Evolutionary conservation across 2,888 invertebrate species (phyloP), one percentile per base, ranked within the genome.

Genomic region (Chrysopilus asiliformis): DNA sequence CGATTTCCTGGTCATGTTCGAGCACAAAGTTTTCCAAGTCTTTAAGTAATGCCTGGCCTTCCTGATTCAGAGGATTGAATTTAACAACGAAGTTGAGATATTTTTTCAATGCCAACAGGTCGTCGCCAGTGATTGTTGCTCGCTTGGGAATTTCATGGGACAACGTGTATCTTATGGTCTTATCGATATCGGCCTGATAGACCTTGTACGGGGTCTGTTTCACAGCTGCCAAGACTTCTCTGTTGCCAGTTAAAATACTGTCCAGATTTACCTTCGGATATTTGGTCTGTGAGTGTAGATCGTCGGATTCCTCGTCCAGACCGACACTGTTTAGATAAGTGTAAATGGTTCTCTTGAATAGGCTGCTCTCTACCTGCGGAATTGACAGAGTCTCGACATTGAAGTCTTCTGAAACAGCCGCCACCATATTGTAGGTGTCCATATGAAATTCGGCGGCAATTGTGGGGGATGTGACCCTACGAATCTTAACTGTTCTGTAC

Each of bases 111-210:
- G 87, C 85, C 37, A 67, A 57, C 35, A 91, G 57, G 39, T 76
- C 70, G 43, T 82, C 79, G 2, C 79, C 83, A 14, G 66, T 66
- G 31, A 97, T 78, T 13, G 58, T 56, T 52, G 76, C 74, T 26
- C 72, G 66, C 42, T 79, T 68, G 3, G 81, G 72, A 17, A 97
- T 73, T 68, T 97, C 97, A 48, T 84, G 82, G 45, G 73, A 73
- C 16, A 97, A 65, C 31, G 83, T 79, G 52, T 82, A 84, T 47
- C 76, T 72, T n/a, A 97, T 58, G 1, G 87, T 81, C 50, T 80
- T 83, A 60, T 91, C 87, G 40, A 97, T 60, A 64, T 97, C 97
- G 45, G 77, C 74, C 61, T 86, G 83, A 57, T 84, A 87, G 2
- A 93, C 71, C 4, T 70, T 58, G 56, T 82, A 55, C 34, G 55